Evolutionary conservation across 2,797 vertebrate species (phyloP), one percentile per base, ranked within the genome.

Genomic region (Alectoris magna): DNA sequence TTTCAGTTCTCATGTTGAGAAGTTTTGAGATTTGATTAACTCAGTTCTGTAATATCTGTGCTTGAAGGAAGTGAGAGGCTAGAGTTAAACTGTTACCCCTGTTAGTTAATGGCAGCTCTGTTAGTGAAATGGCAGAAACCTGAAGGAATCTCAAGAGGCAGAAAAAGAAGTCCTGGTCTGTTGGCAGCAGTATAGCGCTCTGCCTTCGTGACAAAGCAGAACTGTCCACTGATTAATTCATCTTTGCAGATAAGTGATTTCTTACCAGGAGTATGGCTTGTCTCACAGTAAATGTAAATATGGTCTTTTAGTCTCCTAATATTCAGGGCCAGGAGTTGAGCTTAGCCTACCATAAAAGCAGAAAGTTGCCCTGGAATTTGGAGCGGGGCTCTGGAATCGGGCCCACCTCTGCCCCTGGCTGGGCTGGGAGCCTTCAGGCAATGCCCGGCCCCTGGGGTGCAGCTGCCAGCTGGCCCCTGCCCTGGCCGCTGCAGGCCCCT

Each of bases 1-100:
- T 88, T 92, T 81, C 70, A 46, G 21, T 60, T 91, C 34, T 75
- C 0, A 0, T 27, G 9, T 39, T 74, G 27, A 59, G 38, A 72
- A 3, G n/a, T 88, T 87, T 91, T 86, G 67, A 79, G 31, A 71
- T 84, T 87, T 21, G 2, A 51, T 71, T 90, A 90, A 90, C 83
- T 86, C 56, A 12, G 22, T 55, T 44, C 58, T 59, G 22, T 39
- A 79, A 79, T 27, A 39, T 48, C 53, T 91, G 71, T 72, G n/a
- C 43, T 23, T 36, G 41, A 70, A 64, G 31, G 78, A 81, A 90
- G 78, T 16, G 2, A 69, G 27, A 66, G n/a, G 24, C 4, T 5
- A 24, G 63, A 81, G 59, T 76, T 58, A 55, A 81, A 51, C 10
- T 36, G 38, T 56, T 89, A 59, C 27, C 5, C 68, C 44, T 49